These are phyloP conservation scores for Nerophis ophidion DNA, from an alignment of 2,113 vertebrate species.

Conservation along the genomic window DNA sequence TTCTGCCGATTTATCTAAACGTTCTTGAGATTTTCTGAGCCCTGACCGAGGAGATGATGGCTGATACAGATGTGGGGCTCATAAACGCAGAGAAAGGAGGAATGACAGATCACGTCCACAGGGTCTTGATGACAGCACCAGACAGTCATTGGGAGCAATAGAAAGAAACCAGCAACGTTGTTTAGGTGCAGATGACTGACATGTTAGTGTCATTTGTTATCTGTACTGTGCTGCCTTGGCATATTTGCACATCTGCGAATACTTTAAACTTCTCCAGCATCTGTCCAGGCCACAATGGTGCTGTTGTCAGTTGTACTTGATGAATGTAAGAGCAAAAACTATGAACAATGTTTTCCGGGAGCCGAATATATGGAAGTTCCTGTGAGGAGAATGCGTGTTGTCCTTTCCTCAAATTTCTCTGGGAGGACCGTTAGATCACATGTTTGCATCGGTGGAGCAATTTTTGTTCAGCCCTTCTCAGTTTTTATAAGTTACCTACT, in stretches of 20 bases:
- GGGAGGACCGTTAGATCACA: conserved; percentile 71
- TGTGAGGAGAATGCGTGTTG: too few relatives aligned
- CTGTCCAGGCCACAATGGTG: conserved; percentile 13
- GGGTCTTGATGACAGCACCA: conserved; percentile 23
- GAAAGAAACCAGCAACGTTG: conserved; percentile 2
- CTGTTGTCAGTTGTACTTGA: conserved; percentile 14
- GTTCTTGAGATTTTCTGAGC: conserved; percentile 21
- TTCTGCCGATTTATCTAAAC: conserved; percentile 10
- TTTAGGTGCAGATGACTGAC: conserved; percentile 19
- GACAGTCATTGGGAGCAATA: conserved; percentile 24
- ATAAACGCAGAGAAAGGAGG: conserved; percentile 25
- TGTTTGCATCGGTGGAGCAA: conserved; percentile 49
- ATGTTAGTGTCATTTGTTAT: conserved; percentile 4
- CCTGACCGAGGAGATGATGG: conserved; percentile 29
- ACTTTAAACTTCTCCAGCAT: conserved; percentile 3
- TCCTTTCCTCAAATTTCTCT: conserved; percentile 42
- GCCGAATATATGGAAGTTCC: too few relatives aligned
- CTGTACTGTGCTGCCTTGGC: conserved; percentile 17
- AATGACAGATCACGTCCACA: conserved; percentile 22
- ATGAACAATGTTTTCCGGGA: too few relatives aligned
- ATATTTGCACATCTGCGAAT: conserved; percentile 39
- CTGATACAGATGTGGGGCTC: conserved; percentile 44
- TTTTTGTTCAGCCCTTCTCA: too few relatives aligned
- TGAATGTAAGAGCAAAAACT: neutral
- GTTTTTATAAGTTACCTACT: too few relatives aligned